Percentiles rank a stretch among this genome's conserved stretches.
These are phyloP conservation scores for Tenebrio molitor DNA, from an alignment of 1,140 invertebrate species.

Conservation along the genomic window DNA sequence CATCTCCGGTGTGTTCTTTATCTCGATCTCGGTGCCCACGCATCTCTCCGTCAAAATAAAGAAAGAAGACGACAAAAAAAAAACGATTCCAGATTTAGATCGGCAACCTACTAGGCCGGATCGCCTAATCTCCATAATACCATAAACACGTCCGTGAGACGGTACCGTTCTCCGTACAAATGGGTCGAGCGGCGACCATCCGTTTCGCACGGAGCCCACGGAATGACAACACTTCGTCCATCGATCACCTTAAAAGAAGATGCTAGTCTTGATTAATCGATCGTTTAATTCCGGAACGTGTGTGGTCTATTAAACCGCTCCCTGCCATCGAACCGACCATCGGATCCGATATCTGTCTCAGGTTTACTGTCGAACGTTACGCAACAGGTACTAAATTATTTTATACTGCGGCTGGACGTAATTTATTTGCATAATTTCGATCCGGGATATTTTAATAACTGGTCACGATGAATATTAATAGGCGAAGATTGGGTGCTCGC, in stretches of 20 bases:
- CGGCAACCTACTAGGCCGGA: conserved; percentile 3
- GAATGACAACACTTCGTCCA: conserved; percentile 21
- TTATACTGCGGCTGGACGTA: conserved; percentile 1
- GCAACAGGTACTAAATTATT: conserved; percentile 30
- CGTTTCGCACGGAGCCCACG: neutral
- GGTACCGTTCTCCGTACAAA: conserved; percentile 16
- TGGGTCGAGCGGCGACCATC: neutral
- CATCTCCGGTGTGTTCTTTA: neutral
- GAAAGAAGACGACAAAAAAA: no score
- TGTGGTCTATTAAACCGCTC: conserved; percentile 18
- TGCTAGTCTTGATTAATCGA: conserved; percentile 17
- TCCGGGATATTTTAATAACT: conserved; percentile 37
- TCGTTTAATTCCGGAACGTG: conserved; percentile 18
- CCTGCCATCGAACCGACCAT: no score
- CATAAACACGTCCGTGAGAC: conserved; percentile 37
- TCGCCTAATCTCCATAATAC: conserved; percentile 28
- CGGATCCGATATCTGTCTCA: conserved; percentile 35
- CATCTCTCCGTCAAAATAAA: no score
- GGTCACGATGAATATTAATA: conserved; percentile 39
- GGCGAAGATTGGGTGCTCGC: neutral
- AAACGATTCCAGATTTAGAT: neutral
- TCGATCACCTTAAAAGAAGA: conserved; percentile 10
- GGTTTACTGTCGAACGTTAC: conserved; percentile 17
- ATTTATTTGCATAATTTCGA: neutral
- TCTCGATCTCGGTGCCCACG: no score